Base-by-base conservation (phyloP, 2,888 invertebrate genomes). In the Phragmatobia fuliginosa region DNA sequence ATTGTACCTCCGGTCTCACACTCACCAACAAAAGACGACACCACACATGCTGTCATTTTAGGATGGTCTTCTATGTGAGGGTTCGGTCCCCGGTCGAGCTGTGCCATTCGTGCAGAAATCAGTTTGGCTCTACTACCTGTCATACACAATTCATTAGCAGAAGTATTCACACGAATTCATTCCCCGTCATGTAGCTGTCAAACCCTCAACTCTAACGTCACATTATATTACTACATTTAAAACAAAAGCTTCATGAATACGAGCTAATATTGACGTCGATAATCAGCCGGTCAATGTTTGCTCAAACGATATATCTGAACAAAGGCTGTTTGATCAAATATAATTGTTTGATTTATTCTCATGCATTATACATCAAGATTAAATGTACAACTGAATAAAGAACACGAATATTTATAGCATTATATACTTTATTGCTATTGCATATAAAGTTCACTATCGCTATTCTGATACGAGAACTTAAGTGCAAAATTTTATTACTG, bases 301-400 rank as follows among this genome's bases (percentile, higher is more conserved):
- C 65, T 71, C 63, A 21, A 31, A 66, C 73, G 71, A 75, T 18
- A 75, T 36, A 62, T 74, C 59, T 64, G 62, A 25, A 16, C 36
- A 64, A 38, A 70, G 62, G 71, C 66, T 70, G 82, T 80, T 74
- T 77, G 74, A 77, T 56, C 56, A 81, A 82, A 80, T 83, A 79
- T 82, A 83, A 80, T 77, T 76, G 80, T 79, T 56, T 56, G 56
- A 56, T 56, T 56, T 56, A 28, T 28, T 28, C 28, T 56, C 56
- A 56, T 56, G 28, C 28, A 56, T 56, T 56, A 56, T 28, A 28
- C 28, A 56, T 56, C 25, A 56, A 56, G 1, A 56, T 28, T 28
- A 28, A 56, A 56, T 56, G 7, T 56, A 16, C 28, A 56, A 16
- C 56, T 56, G 28, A 56, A 25, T 56, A 28, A 56, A 16, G 5